A percentile compares a stretch with the other conserved stretches of the same genome.
phyloP scores from a whole-genome alignment of 2,888 invertebrate species.

The Luperina nickerlii region DNA sequence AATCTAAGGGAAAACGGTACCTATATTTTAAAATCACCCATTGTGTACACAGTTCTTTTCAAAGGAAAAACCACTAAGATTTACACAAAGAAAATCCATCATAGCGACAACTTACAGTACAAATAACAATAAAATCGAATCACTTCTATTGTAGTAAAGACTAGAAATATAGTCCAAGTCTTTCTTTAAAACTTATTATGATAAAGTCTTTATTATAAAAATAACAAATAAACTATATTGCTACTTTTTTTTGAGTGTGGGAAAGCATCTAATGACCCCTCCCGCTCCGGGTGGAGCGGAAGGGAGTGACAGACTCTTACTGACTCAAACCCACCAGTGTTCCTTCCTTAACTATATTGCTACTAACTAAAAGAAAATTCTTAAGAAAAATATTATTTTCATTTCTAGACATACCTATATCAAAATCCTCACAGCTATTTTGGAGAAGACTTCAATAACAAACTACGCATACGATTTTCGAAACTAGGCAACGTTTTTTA shows the following conservation, averaged over 20 bases:
- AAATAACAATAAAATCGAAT: constrained; percentile 56
- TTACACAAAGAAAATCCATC: constrained; percentile 49
- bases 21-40: constrained; percentile 21
- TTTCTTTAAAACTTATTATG: constrained; percentile 36
- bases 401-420: constrained; percentile 6
- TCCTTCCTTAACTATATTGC: constrained; percentile 6
- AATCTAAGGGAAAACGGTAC: background rate
- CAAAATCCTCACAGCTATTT: background rate
- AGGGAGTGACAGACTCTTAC: too few species aligned
- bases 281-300: too few species aligned
- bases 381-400: background rate
- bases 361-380: background rate
- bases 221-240: constrained; percentile 29
- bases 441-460: background rate
- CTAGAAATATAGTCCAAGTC: constrained; percentile 8
- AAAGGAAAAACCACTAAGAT: constrained; percentile 51
- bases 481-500: constrained; percentile 27
- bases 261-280: too few species aligned
- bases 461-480: constrained; percentile 13
- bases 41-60: constrained; percentile 38
- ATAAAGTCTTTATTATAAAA: constrained; percentile 34
- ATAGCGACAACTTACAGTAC: constrained; percentile 34
- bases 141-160: constrained; percentile 24
- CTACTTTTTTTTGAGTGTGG: too few species aligned
- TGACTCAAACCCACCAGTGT: too few species aligned